A percentile compares a stretch with the other conserved stretches of the same genome.
Evolutionary conservation across 2,888 invertebrate genomes (phyloP).

Genomic region (Platyscelio sp.): DNA sequence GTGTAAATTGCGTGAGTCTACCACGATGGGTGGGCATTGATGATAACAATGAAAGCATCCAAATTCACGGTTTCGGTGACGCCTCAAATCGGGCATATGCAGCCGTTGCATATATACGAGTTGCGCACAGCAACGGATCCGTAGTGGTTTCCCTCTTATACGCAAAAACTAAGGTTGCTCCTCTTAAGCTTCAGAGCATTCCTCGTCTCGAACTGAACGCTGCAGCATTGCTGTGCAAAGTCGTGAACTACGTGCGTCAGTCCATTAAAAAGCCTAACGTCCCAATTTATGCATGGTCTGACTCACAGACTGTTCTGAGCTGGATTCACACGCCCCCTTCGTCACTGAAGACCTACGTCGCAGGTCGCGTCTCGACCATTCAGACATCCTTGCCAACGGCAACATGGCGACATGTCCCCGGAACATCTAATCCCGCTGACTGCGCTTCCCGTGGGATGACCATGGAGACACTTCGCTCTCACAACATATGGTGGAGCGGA

Average conservation of each 20-base stretch:
- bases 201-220: neutral
- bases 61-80: too few species aligned
- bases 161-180: constrained; percentile 6
- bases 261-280: neutral
- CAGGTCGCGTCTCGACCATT: neutral
- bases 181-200: neutral
- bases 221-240: neutral
- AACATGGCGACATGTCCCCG: neutral
- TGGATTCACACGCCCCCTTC: neutral
- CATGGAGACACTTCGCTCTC: neutral
- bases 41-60: too few species aligned
- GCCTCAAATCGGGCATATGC: too few species aligned
- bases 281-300: neutral
- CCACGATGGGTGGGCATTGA: too few species aligned
- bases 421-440: neutral
- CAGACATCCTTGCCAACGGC: neutral
- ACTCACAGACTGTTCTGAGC: neutral
- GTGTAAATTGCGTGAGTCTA: too few species aligned
- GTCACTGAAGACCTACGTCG: neutral
- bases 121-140: neutral
- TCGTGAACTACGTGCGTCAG: too few species aligned
- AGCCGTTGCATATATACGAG: too few species aligned
- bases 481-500: constrained; percentile 18
- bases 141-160: neutral
- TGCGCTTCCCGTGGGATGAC: neutral